phyloP scores from a whole-genome alignment of 2,113 vertebrate genomes.

The Anser cygnoides region DNA sequence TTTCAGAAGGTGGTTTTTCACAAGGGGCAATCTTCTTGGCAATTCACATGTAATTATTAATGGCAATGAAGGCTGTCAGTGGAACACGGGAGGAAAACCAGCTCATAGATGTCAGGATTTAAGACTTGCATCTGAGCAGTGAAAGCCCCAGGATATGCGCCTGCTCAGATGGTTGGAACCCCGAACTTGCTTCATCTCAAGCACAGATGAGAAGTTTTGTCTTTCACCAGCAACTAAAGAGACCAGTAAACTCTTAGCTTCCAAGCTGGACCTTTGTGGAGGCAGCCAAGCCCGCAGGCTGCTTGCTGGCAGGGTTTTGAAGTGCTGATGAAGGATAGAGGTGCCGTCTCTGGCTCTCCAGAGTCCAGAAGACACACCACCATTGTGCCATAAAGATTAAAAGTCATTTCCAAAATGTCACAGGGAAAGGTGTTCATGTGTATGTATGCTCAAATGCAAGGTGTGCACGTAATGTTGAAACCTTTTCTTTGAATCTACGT shows the following conservation, averaged over 20 bases:
- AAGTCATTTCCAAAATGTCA: background rate
- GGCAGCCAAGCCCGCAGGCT: background rate
- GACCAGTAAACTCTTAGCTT: background rate
- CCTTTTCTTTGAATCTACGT: background rate
- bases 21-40: background rate
- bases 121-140: background rate
- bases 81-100: background rate
- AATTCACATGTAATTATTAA: background rate
- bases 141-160: background rate
- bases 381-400: background rate
- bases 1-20: background rate
- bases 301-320: background rate
- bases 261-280: background rate
- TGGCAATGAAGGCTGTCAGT: background rate
- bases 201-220: background rate
- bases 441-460: background rate
- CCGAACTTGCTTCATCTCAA: background rate
- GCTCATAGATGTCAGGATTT: background rate
- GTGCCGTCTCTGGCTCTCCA: background rate
- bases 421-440: accelerated
- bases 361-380: background rate
- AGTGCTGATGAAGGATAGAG: background rate
- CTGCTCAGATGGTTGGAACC: background rate
- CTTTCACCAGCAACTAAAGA: background rate
- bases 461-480: background rate